Conservation (phyloP, 2,888 invertebrate species). For the Drosophila peninsularis region DNA sequence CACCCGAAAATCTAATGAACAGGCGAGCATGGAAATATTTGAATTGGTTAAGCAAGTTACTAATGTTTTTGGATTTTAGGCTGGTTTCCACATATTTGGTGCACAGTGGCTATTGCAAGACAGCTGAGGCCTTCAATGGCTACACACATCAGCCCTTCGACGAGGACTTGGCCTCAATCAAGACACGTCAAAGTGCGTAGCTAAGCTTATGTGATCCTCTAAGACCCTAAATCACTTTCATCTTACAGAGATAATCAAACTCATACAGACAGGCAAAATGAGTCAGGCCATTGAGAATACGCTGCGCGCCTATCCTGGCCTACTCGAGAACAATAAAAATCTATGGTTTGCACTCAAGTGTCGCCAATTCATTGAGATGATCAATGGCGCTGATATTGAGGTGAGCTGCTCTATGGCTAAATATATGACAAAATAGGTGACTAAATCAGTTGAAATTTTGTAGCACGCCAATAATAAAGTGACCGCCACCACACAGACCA, state of each 20-base stretch:
- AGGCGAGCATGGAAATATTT: slow-evolving; percentile 87
- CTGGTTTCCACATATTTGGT: slow-evolving; percentile 98
- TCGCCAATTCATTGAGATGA: slow-evolving; percentile 99
- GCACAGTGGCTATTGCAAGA: slow-evolving; percentile 98
- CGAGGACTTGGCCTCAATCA: slow-evolving; percentile 96
- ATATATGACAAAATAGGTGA: no score
- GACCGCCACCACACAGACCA: slow-evolving; percentile 77
- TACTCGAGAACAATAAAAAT: slow-evolving; percentile 95
- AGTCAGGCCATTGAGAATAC: slow-evolving; percentile 97
- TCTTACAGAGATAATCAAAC: slow-evolving; percentile 92
- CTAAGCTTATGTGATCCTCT: no score
- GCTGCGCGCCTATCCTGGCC: slow-evolving; percentile 95
- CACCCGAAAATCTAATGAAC: slow-evolving; percentile 95
- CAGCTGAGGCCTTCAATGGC: slow-evolving; percentile 97
- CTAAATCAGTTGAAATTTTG: no score
- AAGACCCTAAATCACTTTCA: no score
- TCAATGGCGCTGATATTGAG: slow-evolving; percentile 94
- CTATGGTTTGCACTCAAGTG: slow-evolving; percentile 98
- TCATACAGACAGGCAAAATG: slow-evolving; percentile 96
- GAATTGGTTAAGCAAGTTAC: no score
- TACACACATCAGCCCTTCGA: slow-evolving; percentile 95
- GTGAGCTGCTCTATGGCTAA: slow-evolving; percentile 18
- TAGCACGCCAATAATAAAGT: slow-evolving; percentile 70
- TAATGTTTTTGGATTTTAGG: slow-evolving; percentile 85
- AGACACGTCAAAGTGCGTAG: slow-evolving; percentile 95